Evolutionary conservation across 2,888 invertebrate genomes (phyloP).

Genomic region (Formica aserva): DNA sequence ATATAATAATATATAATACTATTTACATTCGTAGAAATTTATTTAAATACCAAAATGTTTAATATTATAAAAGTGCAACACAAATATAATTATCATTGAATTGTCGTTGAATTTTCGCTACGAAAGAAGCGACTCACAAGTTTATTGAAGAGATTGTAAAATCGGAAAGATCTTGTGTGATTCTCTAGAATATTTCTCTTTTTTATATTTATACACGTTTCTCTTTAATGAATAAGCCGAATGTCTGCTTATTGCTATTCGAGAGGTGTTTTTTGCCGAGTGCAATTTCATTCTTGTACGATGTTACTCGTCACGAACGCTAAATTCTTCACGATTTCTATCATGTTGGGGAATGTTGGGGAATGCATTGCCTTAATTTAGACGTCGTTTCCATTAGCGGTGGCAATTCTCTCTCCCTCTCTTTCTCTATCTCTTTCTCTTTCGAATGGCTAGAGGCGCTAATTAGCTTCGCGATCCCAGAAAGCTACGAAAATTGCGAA

Average conservation of each 20-base stretch:
- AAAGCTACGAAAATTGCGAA: slow-evolving; percentile 48
- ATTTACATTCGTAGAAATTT: neutral
- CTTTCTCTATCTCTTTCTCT: neutral
- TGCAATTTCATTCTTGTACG: neutral
- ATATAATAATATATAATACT: too few relatives aligned
- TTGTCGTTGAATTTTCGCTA: neutral
- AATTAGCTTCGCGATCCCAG: slow-evolving; percentile 59
- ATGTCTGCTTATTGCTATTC: slow-evolving; percentile 2
- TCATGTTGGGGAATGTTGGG: neutral
- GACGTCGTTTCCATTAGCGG: slow-evolving; percentile 47
- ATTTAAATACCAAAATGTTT: neutral
- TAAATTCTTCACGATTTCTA: slow-evolving; percentile 27
- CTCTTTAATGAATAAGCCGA: slow-evolving; percentile 9
- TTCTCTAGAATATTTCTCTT: slow-evolving; percentile 9
- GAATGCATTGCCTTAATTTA: slow-evolving; percentile 39
- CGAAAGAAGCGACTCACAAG: neutral
- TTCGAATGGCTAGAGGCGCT: slow-evolving; percentile 47
- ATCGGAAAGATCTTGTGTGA: neutral
- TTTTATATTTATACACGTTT: neutral
- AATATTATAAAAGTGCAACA: neutral
- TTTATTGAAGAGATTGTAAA: neutral
- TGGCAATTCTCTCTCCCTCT: slow-evolving; percentile 21
- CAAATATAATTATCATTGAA: neutral
- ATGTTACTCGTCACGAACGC: neutral
- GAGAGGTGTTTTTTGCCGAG: neutral